Evolutionary conservation across 2,888 invertebrate species (phyloP).

Genomic region (Heliothis peltigera): DNA sequence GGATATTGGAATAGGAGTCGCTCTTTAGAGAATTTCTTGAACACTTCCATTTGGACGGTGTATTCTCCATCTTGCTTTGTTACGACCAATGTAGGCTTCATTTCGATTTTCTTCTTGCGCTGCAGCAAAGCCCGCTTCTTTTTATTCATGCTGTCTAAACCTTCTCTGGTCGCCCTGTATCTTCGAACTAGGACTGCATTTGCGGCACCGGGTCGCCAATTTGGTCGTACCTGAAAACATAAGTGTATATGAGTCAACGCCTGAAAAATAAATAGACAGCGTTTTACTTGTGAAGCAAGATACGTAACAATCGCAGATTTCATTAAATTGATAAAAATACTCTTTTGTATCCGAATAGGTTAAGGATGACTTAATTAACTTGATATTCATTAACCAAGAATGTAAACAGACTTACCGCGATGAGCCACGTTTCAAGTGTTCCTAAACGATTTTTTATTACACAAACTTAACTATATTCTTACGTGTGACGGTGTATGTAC

Average conservation of each 20-base stretch:
- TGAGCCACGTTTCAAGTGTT: too few species aligned
- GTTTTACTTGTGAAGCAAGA: too few species aligned
- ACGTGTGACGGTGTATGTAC: too few species aligned
- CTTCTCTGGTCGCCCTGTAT: constrained; percentile 79
- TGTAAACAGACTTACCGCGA: too few species aligned
- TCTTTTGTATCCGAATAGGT: too few species aligned
- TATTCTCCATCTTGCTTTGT: constrained; percentile 83
- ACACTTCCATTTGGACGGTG: constrained; percentile 85
- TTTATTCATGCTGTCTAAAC: constrained; percentile 79
- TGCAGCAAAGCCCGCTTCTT: constrained; percentile 83
- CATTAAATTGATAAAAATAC: too few species aligned
- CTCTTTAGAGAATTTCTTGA: constrained; percentile 85
- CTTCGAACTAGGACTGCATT: constrained; percentile 80
- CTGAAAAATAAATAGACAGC: not conserved
- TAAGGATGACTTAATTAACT: too few species aligned
- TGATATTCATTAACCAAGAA: too few species aligned
- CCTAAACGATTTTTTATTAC: too few species aligned
- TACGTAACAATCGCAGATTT: too few species aligned
- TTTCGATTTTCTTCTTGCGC: constrained; percentile 82
- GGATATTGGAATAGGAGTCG: constrained; percentile 82
- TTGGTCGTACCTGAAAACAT: constrained; percentile 77
- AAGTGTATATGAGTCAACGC: not conserved
- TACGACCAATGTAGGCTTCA: constrained; percentile 81
- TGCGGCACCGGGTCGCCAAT: constrained; percentile 86
- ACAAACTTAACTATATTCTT: too few species aligned